phyloP scores from a whole-genome alignment of 2,797 vertebrate species.

The Semotilus atromaculatus region DNA sequence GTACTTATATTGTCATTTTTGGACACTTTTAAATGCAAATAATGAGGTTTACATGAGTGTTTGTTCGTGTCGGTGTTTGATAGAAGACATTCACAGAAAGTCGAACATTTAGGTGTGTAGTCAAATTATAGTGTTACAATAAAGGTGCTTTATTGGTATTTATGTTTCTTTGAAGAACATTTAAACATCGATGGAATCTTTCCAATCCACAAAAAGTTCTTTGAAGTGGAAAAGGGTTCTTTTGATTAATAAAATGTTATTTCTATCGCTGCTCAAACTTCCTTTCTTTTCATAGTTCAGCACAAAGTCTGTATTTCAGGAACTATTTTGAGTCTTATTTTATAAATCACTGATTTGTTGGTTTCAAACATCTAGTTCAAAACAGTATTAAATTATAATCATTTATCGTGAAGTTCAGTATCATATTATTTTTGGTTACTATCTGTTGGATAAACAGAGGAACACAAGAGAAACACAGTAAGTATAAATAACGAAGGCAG shows the following conservation, averaged over 20 bases:
- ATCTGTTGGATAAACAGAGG: too few relatives aligned
- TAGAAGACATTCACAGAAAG: neutral
- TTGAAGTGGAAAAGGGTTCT: too few relatives aligned
- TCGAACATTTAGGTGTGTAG: neutral
- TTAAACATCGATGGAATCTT: neutral
- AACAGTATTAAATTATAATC: too few relatives aligned
- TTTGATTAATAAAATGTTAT: too few relatives aligned
- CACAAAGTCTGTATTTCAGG: neutral
- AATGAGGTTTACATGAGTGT: fast-evolving
- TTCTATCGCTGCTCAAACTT: too few relatives aligned
- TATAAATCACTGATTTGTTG: neutral
- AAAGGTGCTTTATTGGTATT: neutral
- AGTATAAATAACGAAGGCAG: too few relatives aligned
- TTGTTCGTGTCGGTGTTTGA: neutral
- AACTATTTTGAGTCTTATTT: neutral
- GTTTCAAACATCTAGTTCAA: neutral
- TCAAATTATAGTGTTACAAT: neutral
- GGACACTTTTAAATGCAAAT: neutral
- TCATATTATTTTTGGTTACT: too few relatives aligned
- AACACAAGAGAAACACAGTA: too few relatives aligned
- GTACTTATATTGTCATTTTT: neutral
- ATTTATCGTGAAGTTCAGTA: too few relatives aligned
- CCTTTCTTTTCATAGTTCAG: too few relatives aligned
- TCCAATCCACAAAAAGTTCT: too few relatives aligned
- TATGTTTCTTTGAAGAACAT: neutral